phyloP scores from a whole-genome alignment of 2,113 vertebrate genomes.

The Irena cyanogastra region DNA sequence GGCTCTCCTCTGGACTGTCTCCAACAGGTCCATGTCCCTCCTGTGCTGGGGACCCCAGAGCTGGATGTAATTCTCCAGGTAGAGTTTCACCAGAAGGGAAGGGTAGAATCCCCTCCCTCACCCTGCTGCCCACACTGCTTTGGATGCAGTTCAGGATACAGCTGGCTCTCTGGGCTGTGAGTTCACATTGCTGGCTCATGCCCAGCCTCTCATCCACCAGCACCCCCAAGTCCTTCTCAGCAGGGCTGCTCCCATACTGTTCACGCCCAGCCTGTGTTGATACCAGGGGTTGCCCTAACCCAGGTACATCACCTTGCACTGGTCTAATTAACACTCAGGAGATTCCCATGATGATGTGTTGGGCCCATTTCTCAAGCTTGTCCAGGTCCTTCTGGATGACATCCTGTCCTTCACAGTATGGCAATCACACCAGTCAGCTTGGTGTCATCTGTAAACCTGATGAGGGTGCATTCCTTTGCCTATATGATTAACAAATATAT shows the following conservation, averaged over 20 bases:
- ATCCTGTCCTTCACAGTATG: neutral
- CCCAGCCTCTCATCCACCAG: neutral
- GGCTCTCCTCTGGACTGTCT: neutral
- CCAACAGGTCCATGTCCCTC: neutral
- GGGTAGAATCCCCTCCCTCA: neutral
- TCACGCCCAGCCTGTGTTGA: neutral
- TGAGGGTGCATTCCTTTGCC: neutral
- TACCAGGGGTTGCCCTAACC: neutral
- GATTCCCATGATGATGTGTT: neutral
- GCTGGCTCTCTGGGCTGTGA: fast-evolving
- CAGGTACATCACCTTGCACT: neutral
- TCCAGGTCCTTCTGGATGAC: neutral
- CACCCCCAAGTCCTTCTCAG: neutral
- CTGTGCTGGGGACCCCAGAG: neutral
- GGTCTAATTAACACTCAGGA: neutral
- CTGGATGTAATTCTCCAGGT: neutral
- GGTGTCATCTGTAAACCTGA: neutral
- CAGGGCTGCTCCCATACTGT: neutral
- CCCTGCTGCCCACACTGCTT: neutral
- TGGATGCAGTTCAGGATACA: neutral
- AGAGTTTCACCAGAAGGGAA: neutral
- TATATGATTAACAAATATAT: neutral
- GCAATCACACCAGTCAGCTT: neutral
- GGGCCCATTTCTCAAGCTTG: neutral
- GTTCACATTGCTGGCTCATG: neutral